phyloP scores from a whole-genome alignment of 2,113 vertebrate genomes.

The Burhinus bistriatus region DNA sequence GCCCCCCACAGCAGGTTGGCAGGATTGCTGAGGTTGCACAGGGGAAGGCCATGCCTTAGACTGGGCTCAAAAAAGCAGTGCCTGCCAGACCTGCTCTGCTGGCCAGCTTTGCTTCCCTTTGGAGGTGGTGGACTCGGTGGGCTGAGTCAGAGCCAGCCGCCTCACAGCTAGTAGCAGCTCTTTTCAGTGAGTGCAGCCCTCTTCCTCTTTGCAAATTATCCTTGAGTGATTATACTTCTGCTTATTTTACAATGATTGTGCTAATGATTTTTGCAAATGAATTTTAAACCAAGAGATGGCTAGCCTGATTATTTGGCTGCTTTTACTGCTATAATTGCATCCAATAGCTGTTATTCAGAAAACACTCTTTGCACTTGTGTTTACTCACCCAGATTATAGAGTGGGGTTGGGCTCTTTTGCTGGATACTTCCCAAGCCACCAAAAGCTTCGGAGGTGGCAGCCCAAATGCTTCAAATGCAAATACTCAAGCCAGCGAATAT shows the following conservation, averaged over 20 bases:
- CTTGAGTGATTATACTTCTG: conserved; percentile 4
- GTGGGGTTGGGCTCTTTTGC: conserved; percentile 3
- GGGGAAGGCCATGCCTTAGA: neutral
- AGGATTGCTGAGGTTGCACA: neutral
- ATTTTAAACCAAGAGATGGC: conserved; percentile 44
- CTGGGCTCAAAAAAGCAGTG: neutral
- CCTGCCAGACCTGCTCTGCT: neutral
- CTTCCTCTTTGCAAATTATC: conserved; percentile 32
- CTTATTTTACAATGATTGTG: conserved; percentile 44
- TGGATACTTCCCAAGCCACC: conserved; percentile 35
- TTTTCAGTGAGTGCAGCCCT: neutral
- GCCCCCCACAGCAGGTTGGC: neutral
- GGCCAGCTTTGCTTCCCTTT: neutral
- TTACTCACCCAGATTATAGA: conserved; percentile 40
- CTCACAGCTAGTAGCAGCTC: neutral
- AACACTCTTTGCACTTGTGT: conserved; percentile 35
- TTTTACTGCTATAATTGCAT: neutral
- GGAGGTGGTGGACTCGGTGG: neutral
- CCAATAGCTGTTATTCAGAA: conserved; percentile 38
- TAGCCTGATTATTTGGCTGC: conserved; percentile 54
- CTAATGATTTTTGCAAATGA: conserved; percentile 59
- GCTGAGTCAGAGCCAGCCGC: neutral
- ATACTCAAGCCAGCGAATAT: neutral
- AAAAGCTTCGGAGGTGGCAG: conserved; percentile 45
- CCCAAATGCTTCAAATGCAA: conserved; percentile 1